Evolutionary conservation across 2,888 invertebrate species (phyloP).

Genomic region (Spodoptera picta): DNA sequence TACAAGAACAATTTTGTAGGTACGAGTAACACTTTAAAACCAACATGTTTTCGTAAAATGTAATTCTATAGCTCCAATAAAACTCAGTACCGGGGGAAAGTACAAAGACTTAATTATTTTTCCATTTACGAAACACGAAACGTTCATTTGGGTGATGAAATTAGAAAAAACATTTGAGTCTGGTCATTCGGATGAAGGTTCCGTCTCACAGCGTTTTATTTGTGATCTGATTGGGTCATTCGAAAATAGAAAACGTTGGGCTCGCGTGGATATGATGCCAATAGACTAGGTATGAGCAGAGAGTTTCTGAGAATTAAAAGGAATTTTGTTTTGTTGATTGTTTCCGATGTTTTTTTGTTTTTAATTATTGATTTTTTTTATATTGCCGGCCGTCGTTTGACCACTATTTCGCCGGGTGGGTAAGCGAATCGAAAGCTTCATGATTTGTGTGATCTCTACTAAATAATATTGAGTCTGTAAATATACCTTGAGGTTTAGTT

Average conservation of each 20-base stretch:
- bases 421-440: too few species aligned
- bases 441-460: too few species aligned
- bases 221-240: slow-evolving; percentile 21
- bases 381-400: too few species aligned
- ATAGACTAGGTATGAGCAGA: not conserved
- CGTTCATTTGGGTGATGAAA: slow-evolving; percentile 63
- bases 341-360: too few species aligned
- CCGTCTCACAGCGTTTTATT: slow-evolving; percentile 36
- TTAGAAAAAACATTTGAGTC: slow-evolving; percentile 56
- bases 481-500: too few species aligned
- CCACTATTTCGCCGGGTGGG: too few species aligned
- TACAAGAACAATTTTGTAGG: slow-evolving; percentile 8
- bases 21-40: slow-evolving; percentile 22
- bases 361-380: too few species aligned
- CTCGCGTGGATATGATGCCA: not conserved
- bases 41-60: slow-evolving; percentile 37
- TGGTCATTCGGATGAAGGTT: slow-evolving; percentile 52
- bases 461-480: too few species aligned
- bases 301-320: not conserved
- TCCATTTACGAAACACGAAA: slow-evolving; percentile 61
- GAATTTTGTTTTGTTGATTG: not conserved
- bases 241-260: slow-evolving; percentile 2
- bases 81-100: slow-evolving; percentile 28
- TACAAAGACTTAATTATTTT: slow-evolving; percentile 60
- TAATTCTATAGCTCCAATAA: slow-evolving; percentile 40